Conservation (phyloP, 1,140 invertebrate species). For the Sycophila sp. region DNA sequence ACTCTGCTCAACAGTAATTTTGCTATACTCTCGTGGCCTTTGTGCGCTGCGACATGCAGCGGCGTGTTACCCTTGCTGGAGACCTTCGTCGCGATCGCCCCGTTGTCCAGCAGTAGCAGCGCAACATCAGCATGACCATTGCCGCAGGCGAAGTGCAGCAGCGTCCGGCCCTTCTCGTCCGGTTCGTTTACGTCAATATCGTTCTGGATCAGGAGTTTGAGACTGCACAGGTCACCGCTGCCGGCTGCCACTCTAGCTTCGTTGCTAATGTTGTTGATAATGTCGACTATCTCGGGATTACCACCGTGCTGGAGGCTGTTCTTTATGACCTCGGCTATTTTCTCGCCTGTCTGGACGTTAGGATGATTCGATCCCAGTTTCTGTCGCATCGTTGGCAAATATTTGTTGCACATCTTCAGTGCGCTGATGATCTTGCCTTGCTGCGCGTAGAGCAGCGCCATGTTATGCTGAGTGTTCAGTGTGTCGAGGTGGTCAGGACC, state of each 20-base stretch:
- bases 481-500: slow-evolving; percentile 37
- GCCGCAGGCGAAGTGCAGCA: not conserved
- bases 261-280: slow-evolving; percentile 15
- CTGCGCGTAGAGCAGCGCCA: slow-evolving; percentile 22
- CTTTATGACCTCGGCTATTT: no score
- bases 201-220: slow-evolving; percentile 39
- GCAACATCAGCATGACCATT: not conserved
- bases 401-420: slow-evolving; percentile 9
- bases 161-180: not conserved
- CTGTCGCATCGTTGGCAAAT: no score
- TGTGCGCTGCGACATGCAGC: slow-evolving; percentile 74
- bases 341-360: no score
- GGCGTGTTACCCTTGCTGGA: slow-evolving; percentile 76
- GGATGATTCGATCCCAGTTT: no score
- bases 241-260: slow-evolving; percentile 33
- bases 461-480: slow-evolving; percentile 36
- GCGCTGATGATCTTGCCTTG: slow-evolving; percentile 27
- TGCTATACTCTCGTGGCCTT: slow-evolving; percentile 3
- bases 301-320: no score
- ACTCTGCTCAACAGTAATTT: slow-evolving; percentile 16
- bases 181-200: no score
- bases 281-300: slow-evolving; percentile 14
- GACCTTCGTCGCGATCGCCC: no score
- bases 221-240: slow-evolving; percentile 16
- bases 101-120: not conserved